phyloP scores from a whole-genome alignment of 2,888 invertebrate genomes.

The Eristalis tenax region DNA sequence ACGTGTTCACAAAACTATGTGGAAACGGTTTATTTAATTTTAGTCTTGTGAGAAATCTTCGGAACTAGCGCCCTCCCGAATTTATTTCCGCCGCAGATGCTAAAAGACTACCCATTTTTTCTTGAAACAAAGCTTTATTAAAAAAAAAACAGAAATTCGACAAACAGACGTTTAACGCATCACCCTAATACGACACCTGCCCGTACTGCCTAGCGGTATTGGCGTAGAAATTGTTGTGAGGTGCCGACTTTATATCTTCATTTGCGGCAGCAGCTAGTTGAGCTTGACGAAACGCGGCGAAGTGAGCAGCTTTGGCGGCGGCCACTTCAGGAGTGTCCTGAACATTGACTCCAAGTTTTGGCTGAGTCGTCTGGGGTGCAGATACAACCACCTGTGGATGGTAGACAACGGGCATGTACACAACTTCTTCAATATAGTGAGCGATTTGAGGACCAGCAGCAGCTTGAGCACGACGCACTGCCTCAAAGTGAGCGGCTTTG shows the following conservation, averaged over 20 bases:
- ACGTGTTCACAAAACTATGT: no score
- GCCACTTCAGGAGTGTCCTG: constrained; percentile 82
- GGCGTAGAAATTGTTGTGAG: constrained; percentile 25
- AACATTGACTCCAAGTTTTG: constrained; percentile 74
- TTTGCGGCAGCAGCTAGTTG: constrained; percentile 73
- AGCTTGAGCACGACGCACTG: constrained; percentile 77
- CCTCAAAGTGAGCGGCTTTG: constrained; percentile 78
- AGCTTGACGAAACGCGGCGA: constrained; percentile 78
- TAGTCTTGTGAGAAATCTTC: no score
- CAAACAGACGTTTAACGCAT: neutral
- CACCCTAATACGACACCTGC: constrained; percentile 26
- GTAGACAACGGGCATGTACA: constrained; percentile 15
- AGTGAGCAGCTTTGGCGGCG: constrained; percentile 78
- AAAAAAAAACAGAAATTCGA: neutral
- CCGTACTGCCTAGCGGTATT: constrained; percentile 51
- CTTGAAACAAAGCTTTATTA: constrained; percentile 20
- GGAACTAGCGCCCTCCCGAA: no score
- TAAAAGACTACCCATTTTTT: no score
- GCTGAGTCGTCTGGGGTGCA: constrained; percentile 52
- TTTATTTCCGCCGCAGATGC: no score
- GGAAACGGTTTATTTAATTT: no score
- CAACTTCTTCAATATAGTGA: neutral
- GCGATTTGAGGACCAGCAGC: neutral
- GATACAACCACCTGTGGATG: constrained; percentile 25
- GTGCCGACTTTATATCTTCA: neutral